phyloP scores from a whole-genome alignment of 2,888 invertebrate genomes.

The Cryptocheilus praepositus region DNA sequence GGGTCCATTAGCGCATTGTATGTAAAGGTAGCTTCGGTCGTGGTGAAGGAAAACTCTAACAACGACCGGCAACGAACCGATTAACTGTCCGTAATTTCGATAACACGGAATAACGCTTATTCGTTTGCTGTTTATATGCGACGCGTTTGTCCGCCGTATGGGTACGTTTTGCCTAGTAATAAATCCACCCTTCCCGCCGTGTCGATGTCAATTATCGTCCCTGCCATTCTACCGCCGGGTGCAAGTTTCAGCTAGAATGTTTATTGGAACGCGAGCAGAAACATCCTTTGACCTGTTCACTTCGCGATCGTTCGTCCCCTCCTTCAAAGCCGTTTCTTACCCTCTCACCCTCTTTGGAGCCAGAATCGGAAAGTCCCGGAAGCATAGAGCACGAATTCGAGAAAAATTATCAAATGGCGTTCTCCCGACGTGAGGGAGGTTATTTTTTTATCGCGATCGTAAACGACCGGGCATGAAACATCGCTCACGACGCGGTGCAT shows the following conservation, averaged over 20 bases:
- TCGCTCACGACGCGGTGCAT: slow-evolving; percentile 1
- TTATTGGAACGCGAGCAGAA: no score
- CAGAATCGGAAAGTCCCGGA: neutral
- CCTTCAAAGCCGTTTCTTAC: no score
- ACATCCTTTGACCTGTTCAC: no score
- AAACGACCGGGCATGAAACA: slow-evolving; percentile 24
- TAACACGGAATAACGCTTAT: slow-evolving; percentile 18
- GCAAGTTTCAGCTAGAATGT: no score
- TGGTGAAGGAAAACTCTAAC: no score
- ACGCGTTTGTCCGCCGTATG: neutral
- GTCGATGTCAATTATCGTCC: no score
- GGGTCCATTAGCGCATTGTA: no score
- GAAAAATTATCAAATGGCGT: neutral
- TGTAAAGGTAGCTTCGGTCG: no score
- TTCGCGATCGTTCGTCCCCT: no score
- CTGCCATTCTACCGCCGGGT: neutral
- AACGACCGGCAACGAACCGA: neutral
- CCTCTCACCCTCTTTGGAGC: neutral
- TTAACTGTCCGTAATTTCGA: slow-evolving; percentile 17
- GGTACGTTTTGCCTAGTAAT: neutral
- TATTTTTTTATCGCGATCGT: slow-evolving; percentile 19
- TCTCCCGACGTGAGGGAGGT: neutral
- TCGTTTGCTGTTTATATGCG: no score
- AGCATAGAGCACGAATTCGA: neutral
- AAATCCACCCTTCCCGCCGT: neutral